Percentiles rank a stretch among this genome's conserved stretches.
These are phyloP conservation scores for Erythrocercus mccallii DNA, from an alignment of 2,113 vertebrate species.

Conservation along the genomic window DNA sequence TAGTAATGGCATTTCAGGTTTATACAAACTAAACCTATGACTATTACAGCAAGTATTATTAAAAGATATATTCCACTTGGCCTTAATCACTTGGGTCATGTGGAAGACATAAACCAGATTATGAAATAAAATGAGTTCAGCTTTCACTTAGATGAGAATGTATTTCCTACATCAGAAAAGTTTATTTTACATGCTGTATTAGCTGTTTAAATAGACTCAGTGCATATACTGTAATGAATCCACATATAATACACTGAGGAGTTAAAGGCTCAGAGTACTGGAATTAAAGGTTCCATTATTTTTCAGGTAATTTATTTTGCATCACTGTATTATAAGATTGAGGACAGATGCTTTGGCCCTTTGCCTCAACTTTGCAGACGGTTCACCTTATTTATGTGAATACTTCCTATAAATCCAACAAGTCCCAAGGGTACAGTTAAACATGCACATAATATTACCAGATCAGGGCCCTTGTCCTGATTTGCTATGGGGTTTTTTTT, in stretches of 20 bases:
- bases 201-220: constrained; percentile 42
- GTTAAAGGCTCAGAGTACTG: constrained; percentile 52
- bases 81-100: constrained; percentile 51
- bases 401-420: constrained; percentile 38
- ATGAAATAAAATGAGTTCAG: constrained; percentile 45
- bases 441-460: not conserved
- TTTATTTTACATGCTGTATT: constrained; percentile 53
- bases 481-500: not conserved
- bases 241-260: constrained; percentile 42
- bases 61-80: constrained; percentile 33
- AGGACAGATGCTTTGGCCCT: constrained; percentile 65
- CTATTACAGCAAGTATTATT: constrained; percentile 19
- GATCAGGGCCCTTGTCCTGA: constrained; percentile 31
- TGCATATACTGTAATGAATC: constrained; percentile 40
- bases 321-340: constrained; percentile 54
- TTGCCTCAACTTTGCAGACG: constrained; percentile 39
- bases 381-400: constrained; percentile 51
- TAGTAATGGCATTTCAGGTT: constrained; percentile 19
- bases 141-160: constrained; percentile 44
- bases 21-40: not conserved
- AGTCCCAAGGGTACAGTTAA: constrained; percentile 16
- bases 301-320: constrained; percentile 65
- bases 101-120: constrained; percentile 61
- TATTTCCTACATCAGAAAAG: constrained; percentile 56
- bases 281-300: constrained; percentile 64